Evolutionary conservation across 2,888 invertebrate species (phyloP).

Genomic region (Pachliopta kotzebuea): DNA sequence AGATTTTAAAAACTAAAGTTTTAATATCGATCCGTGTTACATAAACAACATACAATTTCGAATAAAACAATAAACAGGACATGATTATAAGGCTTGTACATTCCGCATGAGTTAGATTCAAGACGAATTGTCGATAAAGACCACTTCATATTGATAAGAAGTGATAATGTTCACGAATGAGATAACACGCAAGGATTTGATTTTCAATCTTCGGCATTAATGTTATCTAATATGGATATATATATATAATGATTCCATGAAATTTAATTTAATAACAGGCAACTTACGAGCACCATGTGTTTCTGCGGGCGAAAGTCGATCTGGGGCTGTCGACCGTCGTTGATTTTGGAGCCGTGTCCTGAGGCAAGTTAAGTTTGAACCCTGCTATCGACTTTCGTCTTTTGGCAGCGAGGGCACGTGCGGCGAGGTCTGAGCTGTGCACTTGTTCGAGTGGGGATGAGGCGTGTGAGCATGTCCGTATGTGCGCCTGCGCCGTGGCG

Average conservation of each 20-base stretch:
- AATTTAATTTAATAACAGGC: slow-evolving; percentile 17
- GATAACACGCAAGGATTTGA: slow-evolving; percentile 30
- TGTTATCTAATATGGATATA: slow-evolving; percentile 29
- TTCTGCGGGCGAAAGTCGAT: slow-evolving; percentile 63
- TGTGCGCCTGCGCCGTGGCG: slow-evolving; percentile 75
- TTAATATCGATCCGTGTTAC: no score
- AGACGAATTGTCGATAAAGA: slow-evolving; percentile 41
- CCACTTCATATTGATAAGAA: slow-evolving; percentile 45
- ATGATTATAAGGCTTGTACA: slow-evolving; percentile 39
- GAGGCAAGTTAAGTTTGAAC: slow-evolving; percentile 62
- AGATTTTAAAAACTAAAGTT: background rate
- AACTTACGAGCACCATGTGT: slow-evolving; percentile 80
- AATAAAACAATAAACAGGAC: slow-evolving; percentile 20
- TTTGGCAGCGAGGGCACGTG: slow-evolving; percentile 71
- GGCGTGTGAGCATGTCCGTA: slow-evolving; percentile 64
- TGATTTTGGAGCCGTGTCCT: slow-evolving; percentile 55
- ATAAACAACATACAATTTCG: slow-evolving; percentile 14
- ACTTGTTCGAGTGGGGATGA: slow-evolving; percentile 55
- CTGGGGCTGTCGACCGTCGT: slow-evolving; percentile 53
- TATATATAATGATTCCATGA: slow-evolving; percentile 8
- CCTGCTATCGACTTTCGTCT: slow-evolving; percentile 72
- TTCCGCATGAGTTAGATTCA: slow-evolving; percentile 35
- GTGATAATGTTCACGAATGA: slow-evolving; percentile 43
- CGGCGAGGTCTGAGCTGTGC: slow-evolving; percentile 63
- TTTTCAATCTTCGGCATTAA: slow-evolving; percentile 10